Percentiles rank a stretch among this genome's conserved stretches.
Evolutionary conservation across 2,113 vertebrate genomes (phyloP).

Genomic region (Arizona elegans): DNA sequence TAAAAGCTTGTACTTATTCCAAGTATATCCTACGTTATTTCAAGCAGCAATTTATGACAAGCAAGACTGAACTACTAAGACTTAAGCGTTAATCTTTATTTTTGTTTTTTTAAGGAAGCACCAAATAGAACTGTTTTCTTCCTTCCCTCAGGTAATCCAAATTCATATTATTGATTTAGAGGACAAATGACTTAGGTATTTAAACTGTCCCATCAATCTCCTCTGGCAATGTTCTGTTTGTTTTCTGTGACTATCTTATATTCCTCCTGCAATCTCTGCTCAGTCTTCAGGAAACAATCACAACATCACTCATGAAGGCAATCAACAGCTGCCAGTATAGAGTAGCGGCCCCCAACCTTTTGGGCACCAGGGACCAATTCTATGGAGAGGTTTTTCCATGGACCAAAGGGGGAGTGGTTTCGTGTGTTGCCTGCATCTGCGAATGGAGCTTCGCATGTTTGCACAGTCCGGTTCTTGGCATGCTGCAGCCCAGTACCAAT

Average conservation of each 20-base stretch:
- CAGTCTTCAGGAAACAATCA: background rate
- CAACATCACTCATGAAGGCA: background rate
- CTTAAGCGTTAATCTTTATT: background rate
- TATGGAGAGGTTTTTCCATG: background rate
- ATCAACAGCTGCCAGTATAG: background rate
- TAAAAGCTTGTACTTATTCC: background rate
- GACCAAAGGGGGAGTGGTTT: background rate
- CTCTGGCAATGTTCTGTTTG: background rate
- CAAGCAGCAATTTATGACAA: background rate
- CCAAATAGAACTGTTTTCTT: background rate
- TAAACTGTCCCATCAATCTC: background rate
- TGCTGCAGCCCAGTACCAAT: accelerated
- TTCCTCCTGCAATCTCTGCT: background rate
- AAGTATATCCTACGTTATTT: background rate
- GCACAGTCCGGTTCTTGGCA: background rate
- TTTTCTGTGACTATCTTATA: background rate
- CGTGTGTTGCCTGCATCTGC: background rate
- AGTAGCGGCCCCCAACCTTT: background rate
- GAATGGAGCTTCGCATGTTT: background rate
- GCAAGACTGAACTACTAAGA: background rate
- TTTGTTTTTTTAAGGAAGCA: background rate
- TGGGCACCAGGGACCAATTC: background rate
- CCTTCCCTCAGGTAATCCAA: background rate
- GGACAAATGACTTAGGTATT: background rate
- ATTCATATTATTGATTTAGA: background rate